These are phyloP conservation scores for Drosophila subobscura DNA, from an alignment of 1,140 invertebrate genomes.

Conservation along the genomic window DNA sequence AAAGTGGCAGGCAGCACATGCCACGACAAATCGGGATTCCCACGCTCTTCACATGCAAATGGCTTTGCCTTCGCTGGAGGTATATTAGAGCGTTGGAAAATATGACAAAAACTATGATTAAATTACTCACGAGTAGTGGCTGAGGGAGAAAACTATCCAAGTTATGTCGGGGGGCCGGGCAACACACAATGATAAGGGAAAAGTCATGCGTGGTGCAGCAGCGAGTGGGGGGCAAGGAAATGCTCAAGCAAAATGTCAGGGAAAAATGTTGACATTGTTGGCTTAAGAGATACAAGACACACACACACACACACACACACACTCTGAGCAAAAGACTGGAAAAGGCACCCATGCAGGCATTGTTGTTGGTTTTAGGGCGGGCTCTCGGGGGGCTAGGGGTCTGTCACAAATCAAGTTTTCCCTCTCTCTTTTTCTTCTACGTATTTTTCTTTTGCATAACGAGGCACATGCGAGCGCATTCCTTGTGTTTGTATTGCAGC, in stretches of 20 bases:
- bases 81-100: no score
- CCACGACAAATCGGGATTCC: slow-evolving; percentile 64
- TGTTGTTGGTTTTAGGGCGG: slow-evolving; percentile 19
- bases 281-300: slow-evolving; percentile 53
- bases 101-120: slow-evolving; percentile 41
- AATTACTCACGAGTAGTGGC: slow-evolving; percentile 37
- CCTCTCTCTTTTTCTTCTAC: slow-evolving; percentile 30
- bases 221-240: slow-evolving; percentile 13
- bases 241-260: slow-evolving; percentile 60
- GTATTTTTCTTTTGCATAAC: slow-evolving; percentile 52
- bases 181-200: slow-evolving; percentile 37
- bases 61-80: slow-evolving; percentile 15
- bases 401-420: slow-evolving; percentile 55
- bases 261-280: slow-evolving; percentile 69
- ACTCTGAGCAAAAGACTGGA: slow-evolving; percentile 3
- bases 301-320: slow-evolving; percentile 10
- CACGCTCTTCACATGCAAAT: slow-evolving; percentile 43
- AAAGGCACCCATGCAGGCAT: slow-evolving; percentile 15
- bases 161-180: slow-evolving; percentile 51
- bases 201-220: not conserved
- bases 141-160: slow-evolving; percentile 25
- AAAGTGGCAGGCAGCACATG: slow-evolving; percentile 39
- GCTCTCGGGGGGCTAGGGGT: not conserved
- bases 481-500: slow-evolving; percentile 37
- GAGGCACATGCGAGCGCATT: slow-evolving; percentile 25